Evolutionary conservation across 2,888 invertebrate species (phyloP).

Genomic region (Drosophila basisetae): DNA sequence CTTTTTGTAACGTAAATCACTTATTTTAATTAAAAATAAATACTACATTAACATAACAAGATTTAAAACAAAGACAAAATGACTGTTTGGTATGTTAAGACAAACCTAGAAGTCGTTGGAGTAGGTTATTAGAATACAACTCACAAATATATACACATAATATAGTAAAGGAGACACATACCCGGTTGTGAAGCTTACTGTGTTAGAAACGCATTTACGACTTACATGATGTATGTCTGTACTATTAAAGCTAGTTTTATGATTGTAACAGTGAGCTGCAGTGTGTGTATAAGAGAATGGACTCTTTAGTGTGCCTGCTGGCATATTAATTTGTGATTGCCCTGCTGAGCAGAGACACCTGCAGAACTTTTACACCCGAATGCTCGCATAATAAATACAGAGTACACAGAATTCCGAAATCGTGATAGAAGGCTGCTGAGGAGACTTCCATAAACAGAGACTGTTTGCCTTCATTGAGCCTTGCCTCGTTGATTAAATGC

Average conservation of each 20-base stretch:
- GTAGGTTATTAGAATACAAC: not conserved
- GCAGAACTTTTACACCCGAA: slow-evolving; percentile 51
- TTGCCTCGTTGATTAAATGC: slow-evolving; percentile 45
- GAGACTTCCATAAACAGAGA: not conserved
- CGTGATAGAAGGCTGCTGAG: slow-evolving; percentile 17
- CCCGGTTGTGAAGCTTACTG: slow-evolving; percentile 22
- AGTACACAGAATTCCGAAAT: slow-evolving; percentile 19
- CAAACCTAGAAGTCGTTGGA: not conserved
- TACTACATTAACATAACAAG: not conserved
- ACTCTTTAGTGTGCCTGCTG: slow-evolving; percentile 45
- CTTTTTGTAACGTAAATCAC: not conserved
- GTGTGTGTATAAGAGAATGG: slow-evolving; percentile 18
- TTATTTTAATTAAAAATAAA: not conserved
- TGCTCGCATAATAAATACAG: slow-evolving; percentile 39
- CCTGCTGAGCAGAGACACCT: slow-evolving; percentile 34
- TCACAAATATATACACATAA: not conserved
- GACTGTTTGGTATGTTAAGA: too few relatives aligned
- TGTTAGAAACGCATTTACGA: not conserved
- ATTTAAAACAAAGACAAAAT: not conserved
- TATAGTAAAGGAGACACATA: not conserved
- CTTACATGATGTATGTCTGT: slow-evolving; percentile 3
- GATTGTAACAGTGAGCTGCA: slow-evolving; percentile 36
- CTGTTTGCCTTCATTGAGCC: slow-evolving; percentile 27
- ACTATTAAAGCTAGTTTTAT: slow-evolving; percentile 31
- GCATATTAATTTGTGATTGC: slow-evolving; percentile 59